phyloP scores from a whole-genome alignment of 2,888 invertebrate species.

The Nephrotoma appendiculata region DNA sequence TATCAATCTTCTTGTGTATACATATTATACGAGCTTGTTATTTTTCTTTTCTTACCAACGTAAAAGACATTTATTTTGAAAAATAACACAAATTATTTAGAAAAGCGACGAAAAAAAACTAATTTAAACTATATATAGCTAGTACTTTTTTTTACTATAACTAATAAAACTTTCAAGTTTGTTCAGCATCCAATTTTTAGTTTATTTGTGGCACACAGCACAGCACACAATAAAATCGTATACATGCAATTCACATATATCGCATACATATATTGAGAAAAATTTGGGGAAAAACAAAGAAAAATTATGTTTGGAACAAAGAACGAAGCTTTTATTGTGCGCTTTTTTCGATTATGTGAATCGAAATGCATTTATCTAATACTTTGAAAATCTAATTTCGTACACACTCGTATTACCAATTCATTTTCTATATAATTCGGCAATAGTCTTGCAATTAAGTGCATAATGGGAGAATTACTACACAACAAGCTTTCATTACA shows the following conservation, averaged over 20 bases:
- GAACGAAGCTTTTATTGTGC: not conserved
- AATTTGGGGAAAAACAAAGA: not conserved
- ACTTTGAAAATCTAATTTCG: not conserved
- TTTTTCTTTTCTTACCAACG: not conserved
- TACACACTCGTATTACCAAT: too few relatives aligned
- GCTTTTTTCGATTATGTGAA: not conserved
- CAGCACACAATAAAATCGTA: not conserved
- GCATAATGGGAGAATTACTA: not conserved
- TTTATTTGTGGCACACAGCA: not conserved
- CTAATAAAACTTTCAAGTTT: not conserved
- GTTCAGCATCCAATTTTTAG: not conserved
- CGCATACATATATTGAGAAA: not conserved
- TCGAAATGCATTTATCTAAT: not conserved
- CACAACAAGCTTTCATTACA: not conserved
- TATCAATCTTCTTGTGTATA: not conserved
- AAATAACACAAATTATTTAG: not conserved
- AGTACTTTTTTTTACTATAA: not conserved
- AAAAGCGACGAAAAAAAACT: not conserved
- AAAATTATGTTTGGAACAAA: not conserved
- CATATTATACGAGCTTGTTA: not conserved
- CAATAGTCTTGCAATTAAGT: too few relatives aligned
- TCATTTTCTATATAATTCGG: too few relatives aligned
- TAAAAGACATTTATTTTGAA: not conserved
- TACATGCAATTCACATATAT: not conserved
- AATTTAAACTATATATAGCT: not conserved